Evolutionary conservation across 2,888 invertebrate genomes (phyloP).

Genomic region (Cephus rjabovi): DNA sequence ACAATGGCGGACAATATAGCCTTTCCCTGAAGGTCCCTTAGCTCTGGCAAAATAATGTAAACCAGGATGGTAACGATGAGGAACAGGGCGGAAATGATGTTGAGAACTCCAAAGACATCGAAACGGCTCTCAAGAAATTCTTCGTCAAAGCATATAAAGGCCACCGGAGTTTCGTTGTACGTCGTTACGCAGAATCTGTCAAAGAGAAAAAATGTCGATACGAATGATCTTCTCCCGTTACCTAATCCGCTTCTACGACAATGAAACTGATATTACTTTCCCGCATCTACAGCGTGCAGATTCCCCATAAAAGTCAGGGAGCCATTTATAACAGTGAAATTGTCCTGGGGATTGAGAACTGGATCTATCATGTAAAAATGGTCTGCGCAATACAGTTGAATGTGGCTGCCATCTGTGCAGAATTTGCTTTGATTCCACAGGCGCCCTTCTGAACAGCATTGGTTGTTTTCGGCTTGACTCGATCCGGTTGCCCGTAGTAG

Average conservation of each 20-base stretch:
- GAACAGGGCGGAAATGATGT: conserved; percentile 71
- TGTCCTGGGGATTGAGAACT: conserved; percentile 26
- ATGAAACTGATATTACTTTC: not conserved
- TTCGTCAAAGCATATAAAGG: conserved; percentile 57
- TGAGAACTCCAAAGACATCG: conserved; percentile 40
- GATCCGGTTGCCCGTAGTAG: not conserved
- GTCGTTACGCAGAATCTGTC: conserved; percentile 59
- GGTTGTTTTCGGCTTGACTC: not conserved
- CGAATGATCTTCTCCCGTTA: not conserved
- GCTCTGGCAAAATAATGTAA: conserved; percentile 72
- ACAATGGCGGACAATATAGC: conserved; percentile 74
- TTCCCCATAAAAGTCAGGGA: not conserved
- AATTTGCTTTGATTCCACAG: not conserved
- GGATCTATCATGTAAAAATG: conserved; percentile 50
- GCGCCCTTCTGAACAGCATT: not conserved
- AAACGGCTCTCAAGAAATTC: conserved; percentile 34
- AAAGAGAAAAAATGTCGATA: not conserved
- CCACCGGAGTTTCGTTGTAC: conserved; percentile 35
- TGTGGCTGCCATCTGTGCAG: conserved; percentile 44
- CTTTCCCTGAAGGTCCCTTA: conserved; percentile 75
- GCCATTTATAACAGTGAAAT: conserved; percentile 18
- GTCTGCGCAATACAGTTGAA: conserved; percentile 38
- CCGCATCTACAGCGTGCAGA: not conserved
- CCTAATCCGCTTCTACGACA: not conserved
- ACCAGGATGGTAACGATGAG: conserved; percentile 72